phyloP scores from a whole-genome alignment of 2,888 invertebrate species.

The Sesamia inferens region DNA sequence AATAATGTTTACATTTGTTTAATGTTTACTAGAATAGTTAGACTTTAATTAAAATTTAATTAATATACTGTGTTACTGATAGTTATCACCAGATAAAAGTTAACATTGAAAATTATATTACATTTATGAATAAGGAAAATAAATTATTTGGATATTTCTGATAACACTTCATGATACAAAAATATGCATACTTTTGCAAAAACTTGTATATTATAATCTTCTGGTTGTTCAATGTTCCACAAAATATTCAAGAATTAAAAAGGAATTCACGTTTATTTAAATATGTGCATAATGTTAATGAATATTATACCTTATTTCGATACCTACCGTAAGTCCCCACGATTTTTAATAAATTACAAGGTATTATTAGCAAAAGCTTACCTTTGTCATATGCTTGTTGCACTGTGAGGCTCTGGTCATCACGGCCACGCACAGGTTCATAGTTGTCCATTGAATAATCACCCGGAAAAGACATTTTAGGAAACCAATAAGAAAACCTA shows the following conservation, averaged over 20 bases:
- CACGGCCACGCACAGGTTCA: conserved; percentile 67
- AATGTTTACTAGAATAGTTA: neutral
- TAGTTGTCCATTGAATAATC: conserved; percentile 73
- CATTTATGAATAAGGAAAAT: conserved; percentile 1
- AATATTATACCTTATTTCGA: neutral
- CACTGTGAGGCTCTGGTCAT: conserved; percentile 69
- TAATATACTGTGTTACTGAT: neutral
- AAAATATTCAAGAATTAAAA: neutral
- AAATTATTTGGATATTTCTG: neutral
- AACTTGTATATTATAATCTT: neutral
- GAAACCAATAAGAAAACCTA: conserved; percentile 69
- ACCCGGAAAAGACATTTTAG: conserved; percentile 80
- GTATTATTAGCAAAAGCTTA: conserved; percentile 64
- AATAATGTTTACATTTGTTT: neutral
- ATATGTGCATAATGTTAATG: neutral
- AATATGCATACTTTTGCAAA: neutral
- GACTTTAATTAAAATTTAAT: neutral
- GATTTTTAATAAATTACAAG: conserved; percentile 3
- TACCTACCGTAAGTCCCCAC: neutral
- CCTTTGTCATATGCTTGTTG: conserved; percentile 80
- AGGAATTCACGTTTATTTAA: neutral
- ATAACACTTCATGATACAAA: neutral
- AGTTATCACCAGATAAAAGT: neutral
- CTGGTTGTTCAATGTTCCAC: neutral
- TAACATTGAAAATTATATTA: neutral